These are phyloP conservation scores for Chrysina gloriosa DNA, from an alignment of 2,888 invertebrate species.

Conservation along the genomic window DNA sequence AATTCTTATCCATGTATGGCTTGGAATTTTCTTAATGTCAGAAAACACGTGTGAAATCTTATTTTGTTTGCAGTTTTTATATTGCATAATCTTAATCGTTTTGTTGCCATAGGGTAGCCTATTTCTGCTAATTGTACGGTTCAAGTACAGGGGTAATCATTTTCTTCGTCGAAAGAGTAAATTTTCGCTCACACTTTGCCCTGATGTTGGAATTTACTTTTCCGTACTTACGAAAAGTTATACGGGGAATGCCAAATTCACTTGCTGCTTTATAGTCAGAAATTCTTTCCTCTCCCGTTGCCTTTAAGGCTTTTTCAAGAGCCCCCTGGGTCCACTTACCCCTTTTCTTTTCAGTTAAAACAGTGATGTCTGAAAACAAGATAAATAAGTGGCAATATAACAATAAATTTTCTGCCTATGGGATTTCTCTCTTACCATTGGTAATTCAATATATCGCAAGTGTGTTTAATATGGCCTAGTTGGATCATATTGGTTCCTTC, in stretches of 20 bases:
- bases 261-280: conserved; percentile 1
- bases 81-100: background rate
- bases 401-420: background rate
- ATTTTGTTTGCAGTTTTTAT: background rate
- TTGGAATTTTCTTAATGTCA: background rate
- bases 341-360: background rate
- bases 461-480: background rate
- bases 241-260: background rate
- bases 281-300: background rate
- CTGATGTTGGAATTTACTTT: background rate
- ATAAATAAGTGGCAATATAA: background rate
- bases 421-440: background rate
- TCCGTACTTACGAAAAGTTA: background rate
- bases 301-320: background rate
- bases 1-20: background rate
- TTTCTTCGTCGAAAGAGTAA: background rate
- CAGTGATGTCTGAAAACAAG: background rate
- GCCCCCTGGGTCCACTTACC: background rate
- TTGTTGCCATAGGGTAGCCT: background rate
- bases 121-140: background rate
- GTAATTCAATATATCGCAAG: background rate
- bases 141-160: background rate
- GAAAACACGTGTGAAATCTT: background rate
- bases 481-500: background rate
- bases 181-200: background rate